Evolutionary conservation across 2,888 invertebrate species (phyloP).

Genomic region (Amphimallon solstitiale): DNA sequence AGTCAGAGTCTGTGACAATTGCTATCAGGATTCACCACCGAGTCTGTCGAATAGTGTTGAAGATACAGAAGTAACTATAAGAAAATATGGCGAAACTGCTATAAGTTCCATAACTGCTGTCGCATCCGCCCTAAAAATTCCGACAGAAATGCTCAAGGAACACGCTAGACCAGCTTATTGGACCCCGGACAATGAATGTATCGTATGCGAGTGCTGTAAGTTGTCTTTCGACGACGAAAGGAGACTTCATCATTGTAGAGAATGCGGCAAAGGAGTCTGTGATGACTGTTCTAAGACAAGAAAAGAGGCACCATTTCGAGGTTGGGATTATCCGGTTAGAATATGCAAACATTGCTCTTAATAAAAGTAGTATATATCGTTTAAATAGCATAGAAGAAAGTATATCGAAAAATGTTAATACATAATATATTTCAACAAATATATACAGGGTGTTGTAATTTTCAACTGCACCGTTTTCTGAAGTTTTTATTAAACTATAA

Average conservation of each 20-base stretch:
- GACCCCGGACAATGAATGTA: constrained; percentile 79
- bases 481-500: too few species aligned
- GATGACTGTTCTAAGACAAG: constrained; percentile 68
- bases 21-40: constrained; percentile 63
- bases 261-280: constrained; percentile 79
- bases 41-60: constrained; percentile 53
- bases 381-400: constrained; percentile 2
- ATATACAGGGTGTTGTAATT: constrained; percentile 24
- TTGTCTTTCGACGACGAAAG: constrained; percentile 67
- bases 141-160: constrained; percentile 81
- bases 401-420: background rate
- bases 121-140: constrained; percentile 77
- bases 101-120: constrained; percentile 77
- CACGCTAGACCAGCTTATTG: constrained; percentile 81
- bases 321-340: constrained; percentile 78
- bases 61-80: constrained; percentile 65
- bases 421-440: constrained; percentile 10
- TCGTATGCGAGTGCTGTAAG: constrained; percentile 73
- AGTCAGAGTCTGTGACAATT: constrained; percentile 79
- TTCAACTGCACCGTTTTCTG: constrained; percentile 1
- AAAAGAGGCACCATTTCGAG: constrained; percentile 76
- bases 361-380: constrained; percentile 40
- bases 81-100: constrained; percentile 77
- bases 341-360: constrained; percentile 75
- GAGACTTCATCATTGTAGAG: constrained; percentile 74